Conservation (phyloP, 2,888 invertebrate species). For the Melanostoma mellinum region DNA sequence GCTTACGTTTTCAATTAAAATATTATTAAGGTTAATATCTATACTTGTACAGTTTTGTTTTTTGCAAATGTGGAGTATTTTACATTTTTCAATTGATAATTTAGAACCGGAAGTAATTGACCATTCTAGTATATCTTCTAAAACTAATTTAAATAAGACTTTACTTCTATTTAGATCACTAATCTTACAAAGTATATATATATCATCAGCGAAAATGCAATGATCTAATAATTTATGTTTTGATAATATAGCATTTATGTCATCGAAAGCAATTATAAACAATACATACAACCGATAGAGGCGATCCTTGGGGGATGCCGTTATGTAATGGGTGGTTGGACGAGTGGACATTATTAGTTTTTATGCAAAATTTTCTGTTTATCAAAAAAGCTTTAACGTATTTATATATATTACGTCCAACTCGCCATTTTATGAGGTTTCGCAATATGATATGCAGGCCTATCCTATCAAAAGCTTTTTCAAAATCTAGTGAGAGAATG, state of each 20-base stretch:
- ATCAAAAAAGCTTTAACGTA: not conserved
- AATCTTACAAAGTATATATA: not conserved
- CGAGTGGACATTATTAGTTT: not conserved
- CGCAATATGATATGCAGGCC: not conserved
- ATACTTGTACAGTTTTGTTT: not conserved
- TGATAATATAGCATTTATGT: not conserved
- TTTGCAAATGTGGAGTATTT: not conserved
- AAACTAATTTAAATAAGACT: not conserved
- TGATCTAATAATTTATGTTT: not conserved
- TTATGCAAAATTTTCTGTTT: too few species aligned
- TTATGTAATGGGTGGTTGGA: not conserved
- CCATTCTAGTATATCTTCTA: not conserved
- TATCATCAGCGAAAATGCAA: too few species aligned
- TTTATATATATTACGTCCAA: not conserved
- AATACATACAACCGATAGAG: too few species aligned
- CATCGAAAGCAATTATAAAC: too few species aligned
- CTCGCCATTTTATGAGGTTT: not conserved
- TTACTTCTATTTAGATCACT: slow-evolving; percentile 5
- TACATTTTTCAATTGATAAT: slow-evolving; percentile 4
- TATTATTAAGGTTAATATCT: not conserved
- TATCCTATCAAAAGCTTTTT: slow-evolving; percentile 3
- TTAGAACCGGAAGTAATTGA: not conserved
- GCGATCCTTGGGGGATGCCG: too few species aligned
- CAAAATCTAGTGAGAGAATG: not conserved
- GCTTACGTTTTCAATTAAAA: not conserved